Conservation (phyloP, 2,888 invertebrate genomes). For the Heliconius erato region DNA sequence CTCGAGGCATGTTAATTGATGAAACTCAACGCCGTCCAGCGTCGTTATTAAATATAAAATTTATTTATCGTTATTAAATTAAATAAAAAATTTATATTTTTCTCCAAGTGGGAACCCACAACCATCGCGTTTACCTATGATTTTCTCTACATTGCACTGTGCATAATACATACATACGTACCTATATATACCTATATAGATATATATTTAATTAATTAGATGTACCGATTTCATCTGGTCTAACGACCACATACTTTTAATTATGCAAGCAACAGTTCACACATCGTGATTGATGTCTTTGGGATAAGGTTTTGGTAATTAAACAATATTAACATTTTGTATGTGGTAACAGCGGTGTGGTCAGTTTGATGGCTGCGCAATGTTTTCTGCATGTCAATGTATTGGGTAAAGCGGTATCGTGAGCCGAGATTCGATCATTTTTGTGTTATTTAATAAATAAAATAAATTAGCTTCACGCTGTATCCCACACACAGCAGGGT, state of each 20-base stretch:
- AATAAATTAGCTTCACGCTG: too few relatives aligned
- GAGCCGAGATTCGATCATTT: conserved; percentile 41
- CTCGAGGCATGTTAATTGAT: too few relatives aligned
- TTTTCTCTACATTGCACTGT: too few relatives aligned
- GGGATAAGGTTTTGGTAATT: conserved; percentile 79
- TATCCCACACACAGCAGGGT: too few relatives aligned
- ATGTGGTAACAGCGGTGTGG: conserved; percentile 65
- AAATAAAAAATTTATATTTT: too few relatives aligned
- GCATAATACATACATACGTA: neutral
- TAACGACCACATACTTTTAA: conserved; percentile 63
- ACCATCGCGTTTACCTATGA: too few relatives aligned
- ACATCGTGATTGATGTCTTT: conserved; percentile 80
- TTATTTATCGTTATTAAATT: too few relatives aligned
- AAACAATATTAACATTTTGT: conserved; percentile 79
- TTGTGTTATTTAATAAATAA: conserved; percentile 22
- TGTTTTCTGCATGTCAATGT: conserved; percentile 54
- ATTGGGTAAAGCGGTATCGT: conserved; percentile 54
- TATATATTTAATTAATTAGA: conserved; percentile 36
- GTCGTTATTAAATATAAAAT: too few relatives aligned
- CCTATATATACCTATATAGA: neutral
- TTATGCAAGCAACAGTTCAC: conserved; percentile 72
- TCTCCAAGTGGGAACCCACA: too few relatives aligned
- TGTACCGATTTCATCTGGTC: conserved; percentile 57
- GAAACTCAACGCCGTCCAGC: too few relatives aligned
- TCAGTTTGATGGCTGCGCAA: conserved; percentile 55